These are phyloP conservation scores for Podabrus alpinus DNA, from an alignment of 2,888 invertebrate genomes.

Conservation along the genomic window DNA sequence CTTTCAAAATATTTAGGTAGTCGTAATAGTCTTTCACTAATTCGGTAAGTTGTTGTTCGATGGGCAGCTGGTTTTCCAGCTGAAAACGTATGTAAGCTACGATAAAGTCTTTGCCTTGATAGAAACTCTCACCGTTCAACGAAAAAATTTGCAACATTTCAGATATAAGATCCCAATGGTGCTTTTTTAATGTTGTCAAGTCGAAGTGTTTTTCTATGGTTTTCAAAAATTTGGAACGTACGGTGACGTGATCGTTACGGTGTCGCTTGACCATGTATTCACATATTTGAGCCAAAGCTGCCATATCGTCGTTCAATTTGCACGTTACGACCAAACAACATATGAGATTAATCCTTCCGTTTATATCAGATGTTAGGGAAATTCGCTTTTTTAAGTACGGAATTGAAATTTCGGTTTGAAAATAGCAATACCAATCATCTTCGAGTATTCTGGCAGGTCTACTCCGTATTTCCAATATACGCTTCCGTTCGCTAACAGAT, in stretches of 20 bases:
- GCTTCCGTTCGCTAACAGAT: neutral
- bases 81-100: slow-evolving; percentile 2
- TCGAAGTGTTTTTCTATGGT: neutral
- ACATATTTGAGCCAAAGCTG: slow-evolving; percentile 7
- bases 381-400: slow-evolving; percentile 10
- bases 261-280: slow-evolving; percentile 5
- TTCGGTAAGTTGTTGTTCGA: neutral
- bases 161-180: slow-evolving; percentile 7
- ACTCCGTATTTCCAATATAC: neutral
- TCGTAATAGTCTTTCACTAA: neutral
- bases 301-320: slow-evolving; percentile 8
- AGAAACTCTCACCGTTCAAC: slow-evolving; percentile 1
- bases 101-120: neutral
- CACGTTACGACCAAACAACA: slow-evolving; percentile 10
- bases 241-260: slow-evolving; percentile 6
- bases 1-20: neutral
- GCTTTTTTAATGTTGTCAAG: neutral
- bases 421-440: slow-evolving; percentile 8
- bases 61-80: slow-evolving; percentile 1
- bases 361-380: neutral
- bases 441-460: neutral
- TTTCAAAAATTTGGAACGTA: slow-evolving; percentile 3
- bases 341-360: neutral
- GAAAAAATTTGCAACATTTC: neutral
- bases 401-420: neutral